Evolutionary conservation across 2,797 vertebrate genomes (phyloP).

Genomic region (Rhinella marina): DNA sequence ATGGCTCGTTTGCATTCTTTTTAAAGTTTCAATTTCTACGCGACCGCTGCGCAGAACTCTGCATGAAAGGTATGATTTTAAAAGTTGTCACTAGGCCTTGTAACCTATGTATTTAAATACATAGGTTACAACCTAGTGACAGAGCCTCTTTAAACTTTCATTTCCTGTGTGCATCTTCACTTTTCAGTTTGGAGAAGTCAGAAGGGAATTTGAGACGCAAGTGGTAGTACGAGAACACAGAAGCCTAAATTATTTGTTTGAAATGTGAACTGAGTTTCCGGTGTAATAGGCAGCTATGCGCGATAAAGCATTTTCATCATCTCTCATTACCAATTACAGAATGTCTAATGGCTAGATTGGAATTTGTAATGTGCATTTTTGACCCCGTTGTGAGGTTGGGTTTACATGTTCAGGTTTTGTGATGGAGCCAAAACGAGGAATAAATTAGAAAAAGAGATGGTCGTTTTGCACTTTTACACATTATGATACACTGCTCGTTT

Average conservation of each 20-base stretch:
- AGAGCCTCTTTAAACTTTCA: neutral
- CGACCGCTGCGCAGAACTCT: too few species aligned
- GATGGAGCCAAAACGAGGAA: too few species aligned
- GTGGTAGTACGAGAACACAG: slow-evolving; percentile 1
- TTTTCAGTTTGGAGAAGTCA: neutral
- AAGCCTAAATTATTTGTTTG: slow-evolving; percentile 51
- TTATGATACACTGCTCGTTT: too few species aligned
- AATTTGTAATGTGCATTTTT: neutral
- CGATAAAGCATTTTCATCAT: slow-evolving; percentile 31
- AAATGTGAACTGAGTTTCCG: slow-evolving; percentile 25
- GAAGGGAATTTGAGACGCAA: slow-evolving; percentile 31
- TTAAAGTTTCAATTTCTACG: too few species aligned
- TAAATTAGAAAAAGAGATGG: too few species aligned
- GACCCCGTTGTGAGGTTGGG: neutral
- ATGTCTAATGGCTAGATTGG: neutral
- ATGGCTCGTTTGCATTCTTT: too few species aligned
- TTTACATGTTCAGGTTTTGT: too few species aligned
- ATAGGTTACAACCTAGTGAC: too few species aligned
- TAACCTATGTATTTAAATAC: too few species aligned
- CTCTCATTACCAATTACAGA: neutral
- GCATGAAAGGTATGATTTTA: too few species aligned
- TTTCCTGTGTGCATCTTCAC: neutral
- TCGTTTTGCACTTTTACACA: too few species aligned
- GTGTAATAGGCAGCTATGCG: neutral
- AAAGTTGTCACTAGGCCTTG: too few species aligned